Evolutionary conservation across 2,113 vertebrate genomes (phyloP), one percentile per base, ranked within the genome.

Genomic region (Centropus unirufus): DNA sequence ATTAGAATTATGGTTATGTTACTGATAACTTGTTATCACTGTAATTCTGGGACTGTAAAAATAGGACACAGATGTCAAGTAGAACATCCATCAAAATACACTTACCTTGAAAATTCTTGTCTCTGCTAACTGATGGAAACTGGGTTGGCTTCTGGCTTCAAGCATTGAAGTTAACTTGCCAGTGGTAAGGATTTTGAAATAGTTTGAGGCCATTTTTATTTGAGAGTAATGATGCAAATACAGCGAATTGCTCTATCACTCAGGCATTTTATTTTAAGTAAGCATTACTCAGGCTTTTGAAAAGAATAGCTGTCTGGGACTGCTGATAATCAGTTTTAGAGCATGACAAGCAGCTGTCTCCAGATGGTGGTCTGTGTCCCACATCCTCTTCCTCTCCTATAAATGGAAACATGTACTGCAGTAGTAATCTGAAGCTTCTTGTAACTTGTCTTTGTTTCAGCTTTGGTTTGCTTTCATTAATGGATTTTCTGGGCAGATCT

Each of bases 401-500:
- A 81, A 88, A 92, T 94, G 87, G 91, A 97, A 97, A 90, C 44
- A 36, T 87, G 94, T 92, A 96, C 83, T 83, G 91, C 89, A 89
- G 69, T 90, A 94, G 87, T 96, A 94, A 97, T 97, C 91, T 97
- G 96, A 98, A 97, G 88, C 69, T 96, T 96, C 96, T 96, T 97
- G 84, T 95, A 93, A 97, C 95, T 98, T 97, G 97, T 89, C 20
- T 96, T 11, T 95, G 81, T 98, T 98, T 84, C 98, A 99, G 99
- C 99, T 99, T 97, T 99, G 99, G 99, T 99, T 99, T 95, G 99
- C 99, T 91, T 99, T 99, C 78, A 98, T 99, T 95, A 99, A 99
- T 95, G 99, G 99, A 95, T 99, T 99, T 98, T 99, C 99, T 44
- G 99, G 99, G 30, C 99, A 99, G 98, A 99, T 99, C 98, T 98